Evolutionary conservation across 2,888 invertebrate genomes (phyloP), one percentile per base, ranked within the genome.

Genomic region (Mythimna albipuncta): DNA sequence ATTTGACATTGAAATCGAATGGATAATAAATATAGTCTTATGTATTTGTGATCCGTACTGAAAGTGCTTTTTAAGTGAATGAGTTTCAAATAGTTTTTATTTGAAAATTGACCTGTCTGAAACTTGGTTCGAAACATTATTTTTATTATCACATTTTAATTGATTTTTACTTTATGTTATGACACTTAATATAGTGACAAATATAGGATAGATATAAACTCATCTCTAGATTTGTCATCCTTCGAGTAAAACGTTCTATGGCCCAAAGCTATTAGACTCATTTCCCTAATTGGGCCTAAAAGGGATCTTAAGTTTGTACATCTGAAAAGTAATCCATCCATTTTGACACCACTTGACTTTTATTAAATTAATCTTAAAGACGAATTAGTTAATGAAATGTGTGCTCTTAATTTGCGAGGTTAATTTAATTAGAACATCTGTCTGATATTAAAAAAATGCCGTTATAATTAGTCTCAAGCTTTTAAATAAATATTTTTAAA

Each of bases 351-450:
- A 65, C 47, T 68, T 79, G 59, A 11, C 52, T 68, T 54, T 16
- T 38, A 59, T 55, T 77, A 61, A 47, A 74, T 68, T 68, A 35
- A 11, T 65, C 35, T 65, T 61, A 59, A 54, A 67, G 72, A 65
- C 38, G 21, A 71, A 65, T 80, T 69, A 69, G 52, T 63, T 67
- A 19, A 64, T 79, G 69, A 62, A 10, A 9, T 55, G 55, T 19
- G 16, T 64, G 63, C 35, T 63, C 58, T 21, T 66, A 73, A 78
- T 78, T 75, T 69, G 19, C 38, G 71, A 82, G 80, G 82, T 74
- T 86, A 82, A 82, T 84, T 69, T 50, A 44, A 73, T 82, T 64
- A 66, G 1, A 16, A 19, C 55, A 35, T 65, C 64, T 69, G 55
- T 21, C 13, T n/a, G 10, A 62, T 54, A 58, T 32, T 38, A 32